Evolutionary conservation across 2,113 vertebrate species (phyloP), one percentile per base, ranked within the genome.

Genomic region (Genyomyrus donnyi): DNA sequence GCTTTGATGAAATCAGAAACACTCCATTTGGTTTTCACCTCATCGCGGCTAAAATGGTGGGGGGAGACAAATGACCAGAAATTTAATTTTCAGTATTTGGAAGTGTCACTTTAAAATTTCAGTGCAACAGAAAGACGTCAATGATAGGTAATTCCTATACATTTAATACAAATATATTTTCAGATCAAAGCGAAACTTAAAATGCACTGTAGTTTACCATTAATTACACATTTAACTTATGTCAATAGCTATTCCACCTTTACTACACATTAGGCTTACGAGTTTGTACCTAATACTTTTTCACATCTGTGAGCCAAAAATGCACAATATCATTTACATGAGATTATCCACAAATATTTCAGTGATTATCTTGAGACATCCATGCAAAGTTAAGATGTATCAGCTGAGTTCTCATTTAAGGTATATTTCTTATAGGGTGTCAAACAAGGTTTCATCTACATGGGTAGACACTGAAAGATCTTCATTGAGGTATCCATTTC

Each of bases 1-100:
- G 98, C 96, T 93, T 97, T 98, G 95, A 99, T 97, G 95, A 99
- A 99, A 94, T 99, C 98, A 3, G 98, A 98, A 92, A 99, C 97
- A 5, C 96, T 96, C 98, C 98, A 99, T 93, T 97, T 98, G 93
- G 96, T 97, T 94, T 98, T 98, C 94, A 98, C 95, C 95, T 99
- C 98, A 91, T 99, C 98, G 13, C 98, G 97, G 95, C 98, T 99
- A 92, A 80, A 91, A 92, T 46, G 17, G 53, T 49, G 8, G 5
- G 13, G 49, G 42, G 49, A 45, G 21, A 87, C 24, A 85, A 42
- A 85, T 27, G 9, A 49, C 21, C 83, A 49, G 62, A 70, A 31
- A 70, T 66, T 27, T 66, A 31, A 66, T 27, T 70, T 70, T 27
- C 62, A 70, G n/a, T 70, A 31, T 70, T 70, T 70, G n/a, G n/a